Base-by-base conservation (phyloP, 2,888 invertebrate genomes). In the Deilephila elpenor region DNA sequence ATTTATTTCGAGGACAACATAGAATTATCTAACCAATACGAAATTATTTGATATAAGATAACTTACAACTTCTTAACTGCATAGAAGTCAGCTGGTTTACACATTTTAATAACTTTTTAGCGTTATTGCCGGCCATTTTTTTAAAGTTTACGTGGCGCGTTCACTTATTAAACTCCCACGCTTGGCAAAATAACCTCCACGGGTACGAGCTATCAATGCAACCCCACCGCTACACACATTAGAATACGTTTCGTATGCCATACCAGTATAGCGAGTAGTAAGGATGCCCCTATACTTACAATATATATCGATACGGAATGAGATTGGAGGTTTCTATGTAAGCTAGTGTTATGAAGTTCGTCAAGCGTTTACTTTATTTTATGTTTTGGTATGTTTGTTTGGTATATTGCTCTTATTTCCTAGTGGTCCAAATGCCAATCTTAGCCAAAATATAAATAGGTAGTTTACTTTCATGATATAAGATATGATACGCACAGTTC, bases 11-110 rank as follows among this genome's bases (percentile, higher is more conserved):
- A 44, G 67, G 67, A 67, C 51, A 51, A 20, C 7, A 82, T n/a
- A 25, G 14, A 51, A 83, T 87, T 88, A 87, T 81, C 88, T 88
- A 89, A 88, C 86, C 84, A 85, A 81, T 75, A 76, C 11, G 44
- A 79, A 78, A 74, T 32, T 67, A 51, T 64, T 62, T 74, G n/a
- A 20, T 74, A 76, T 77, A 73, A 62, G 19, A 74, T n/a, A 81
- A 92, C 93, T 93, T 84, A 93, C 93, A 93, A 80, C 89, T 90
- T 84, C 92, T 90, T 67, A 84, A 76, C 56, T 83, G 71, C 59
- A 70, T 79, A 83, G 74, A 80, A 74, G 44, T 83, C 71, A 88
- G 81, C 75, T 92, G 90, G 74, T 90, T 86, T 71, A 92, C 83
- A 82, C 86, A 89, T 83, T 91, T 91, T 4, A 93, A 80, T 78